Conservation (phyloP, 2,888 invertebrate species). For the Eupithecia subumbrata region DNA sequence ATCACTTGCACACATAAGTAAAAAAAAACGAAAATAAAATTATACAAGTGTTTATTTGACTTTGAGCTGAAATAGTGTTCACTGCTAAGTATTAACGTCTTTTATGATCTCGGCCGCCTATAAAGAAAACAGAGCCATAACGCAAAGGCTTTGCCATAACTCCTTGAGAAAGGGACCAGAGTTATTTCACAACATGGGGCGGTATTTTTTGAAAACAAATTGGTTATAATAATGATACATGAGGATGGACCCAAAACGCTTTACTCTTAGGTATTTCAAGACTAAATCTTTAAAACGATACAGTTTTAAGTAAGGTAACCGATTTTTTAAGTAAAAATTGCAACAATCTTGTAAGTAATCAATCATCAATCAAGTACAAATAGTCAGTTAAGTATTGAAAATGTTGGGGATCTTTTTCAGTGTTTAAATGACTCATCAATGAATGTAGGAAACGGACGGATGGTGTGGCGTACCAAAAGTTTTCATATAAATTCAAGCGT, state of each 20-base stretch:
- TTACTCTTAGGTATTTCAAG: not conserved
- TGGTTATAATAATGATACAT: slow-evolving; percentile 10
- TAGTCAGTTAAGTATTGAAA: not conserved
- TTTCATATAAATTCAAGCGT: not conserved
- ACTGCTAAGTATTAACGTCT: not conserved
- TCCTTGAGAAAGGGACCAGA: slow-evolving; percentile 6
- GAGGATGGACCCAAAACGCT: not conserved
- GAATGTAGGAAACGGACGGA: not conserved
- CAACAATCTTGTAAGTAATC: not conserved
- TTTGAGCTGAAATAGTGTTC: not conserved
- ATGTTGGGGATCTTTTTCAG: not conserved
- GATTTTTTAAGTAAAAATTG: not conserved
- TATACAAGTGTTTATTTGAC: not conserved
- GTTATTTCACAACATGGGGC: not conserved
- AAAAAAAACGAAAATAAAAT: too few relatives aligned
- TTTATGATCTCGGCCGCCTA: not conserved
- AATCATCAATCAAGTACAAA: too few relatives aligned
- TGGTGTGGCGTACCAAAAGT: not conserved
- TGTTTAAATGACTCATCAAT: not conserved
- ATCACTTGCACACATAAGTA: too few relatives aligned
- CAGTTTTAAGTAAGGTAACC: not conserved
- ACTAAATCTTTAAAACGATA: not conserved
- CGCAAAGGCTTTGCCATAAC: slow-evolving; percentile 9
- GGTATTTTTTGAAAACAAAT: slow-evolving; percentile 9
- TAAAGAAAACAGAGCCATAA: slow-evolving; percentile 10